A percentile compares a stretch with the other conserved stretches of the same genome.
These are phyloP conservation scores for Steinernema scapterisci DNA, from an alignment of 2,888 invertebrate species.

Conservation along the genomic window DNA sequence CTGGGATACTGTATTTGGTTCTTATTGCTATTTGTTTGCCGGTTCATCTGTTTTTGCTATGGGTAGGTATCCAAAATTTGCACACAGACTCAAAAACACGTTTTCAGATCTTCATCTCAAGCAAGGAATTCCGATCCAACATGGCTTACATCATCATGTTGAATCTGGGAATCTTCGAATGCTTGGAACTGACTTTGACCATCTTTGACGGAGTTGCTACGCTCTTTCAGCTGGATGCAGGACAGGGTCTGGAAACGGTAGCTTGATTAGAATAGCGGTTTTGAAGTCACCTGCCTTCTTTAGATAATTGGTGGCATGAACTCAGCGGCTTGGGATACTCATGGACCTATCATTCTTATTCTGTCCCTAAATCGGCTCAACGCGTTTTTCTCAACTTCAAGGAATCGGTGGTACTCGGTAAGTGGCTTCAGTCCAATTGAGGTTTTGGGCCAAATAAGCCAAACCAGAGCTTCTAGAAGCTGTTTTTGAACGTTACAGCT, in stretches of 20 bases:
- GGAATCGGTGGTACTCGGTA: background rate
- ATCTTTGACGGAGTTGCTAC: background rate
- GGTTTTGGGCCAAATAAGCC: too few relatives aligned
- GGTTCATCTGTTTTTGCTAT: background rate
- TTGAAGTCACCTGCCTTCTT: background rate
- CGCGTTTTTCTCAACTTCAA: background rate
- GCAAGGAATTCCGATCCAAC: background rate
- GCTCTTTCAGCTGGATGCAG: background rate
- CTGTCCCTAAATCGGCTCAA: background rate
- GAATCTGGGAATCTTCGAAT: conserved; percentile 8
- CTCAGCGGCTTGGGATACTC: conserved; percentile 13
- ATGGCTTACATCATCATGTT: conserved; percentile 18
- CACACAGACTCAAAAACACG: too few relatives aligned
- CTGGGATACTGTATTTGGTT: background rate
- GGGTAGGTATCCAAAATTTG: too few relatives aligned
- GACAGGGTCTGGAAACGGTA: background rate
- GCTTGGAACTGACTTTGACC: background rate
- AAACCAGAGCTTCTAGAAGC: too few relatives aligned
- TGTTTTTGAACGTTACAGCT: too few relatives aligned
- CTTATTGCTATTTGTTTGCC: conserved; percentile 3
- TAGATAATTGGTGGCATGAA: conserved; percentile 4
- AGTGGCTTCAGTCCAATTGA: too few relatives aligned
- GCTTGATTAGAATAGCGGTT: background rate
- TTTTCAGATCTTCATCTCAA: conserved; percentile 3
- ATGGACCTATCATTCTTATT: conserved; percentile 4